Evolutionary conservation across 2,888 invertebrate genomes (phyloP).

Genomic region (Xylota sylvarum): DNA sequence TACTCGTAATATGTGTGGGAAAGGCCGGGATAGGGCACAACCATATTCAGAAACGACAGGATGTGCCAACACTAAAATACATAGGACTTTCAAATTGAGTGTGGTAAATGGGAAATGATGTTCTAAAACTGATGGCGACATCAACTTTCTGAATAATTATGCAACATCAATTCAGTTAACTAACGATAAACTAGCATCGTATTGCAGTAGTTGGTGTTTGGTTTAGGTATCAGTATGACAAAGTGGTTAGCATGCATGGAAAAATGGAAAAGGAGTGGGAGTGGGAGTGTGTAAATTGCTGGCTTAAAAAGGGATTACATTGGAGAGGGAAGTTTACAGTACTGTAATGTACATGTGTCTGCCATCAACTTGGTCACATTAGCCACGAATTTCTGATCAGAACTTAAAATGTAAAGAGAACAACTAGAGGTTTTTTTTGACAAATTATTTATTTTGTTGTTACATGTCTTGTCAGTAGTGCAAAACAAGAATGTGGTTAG

Average conservation of each 20-base stretch:
- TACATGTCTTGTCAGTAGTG: no score
- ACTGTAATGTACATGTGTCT: no score
- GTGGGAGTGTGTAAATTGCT: background rate
- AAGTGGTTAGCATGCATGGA: background rate
- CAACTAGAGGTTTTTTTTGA: no score
- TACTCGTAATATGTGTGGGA: background rate
- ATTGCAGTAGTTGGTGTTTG: background rate
- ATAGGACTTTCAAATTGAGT: conserved; percentile 1
- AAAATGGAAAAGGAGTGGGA: background rate
- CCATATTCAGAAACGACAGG: background rate
- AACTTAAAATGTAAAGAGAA: no score
- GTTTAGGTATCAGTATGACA: background rate
- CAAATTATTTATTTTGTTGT: no score
- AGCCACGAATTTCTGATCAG: no score
- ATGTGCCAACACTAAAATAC: background rate
- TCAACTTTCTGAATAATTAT: conserved; percentile 3
- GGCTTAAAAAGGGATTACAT: background rate
- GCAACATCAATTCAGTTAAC: background rate
- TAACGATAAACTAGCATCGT: conserved; percentile 2
- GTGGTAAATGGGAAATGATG: conserved; percentile 15
- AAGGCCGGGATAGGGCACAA: background rate
- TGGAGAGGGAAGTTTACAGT: no score
- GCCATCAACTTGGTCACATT: no score
- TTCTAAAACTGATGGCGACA: conserved; percentile 13
- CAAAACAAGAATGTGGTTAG: no score